Base-by-base conservation (phyloP, 2,113 vertebrate species). In the Sinocyclocheilus rhinocerous region DNA sequence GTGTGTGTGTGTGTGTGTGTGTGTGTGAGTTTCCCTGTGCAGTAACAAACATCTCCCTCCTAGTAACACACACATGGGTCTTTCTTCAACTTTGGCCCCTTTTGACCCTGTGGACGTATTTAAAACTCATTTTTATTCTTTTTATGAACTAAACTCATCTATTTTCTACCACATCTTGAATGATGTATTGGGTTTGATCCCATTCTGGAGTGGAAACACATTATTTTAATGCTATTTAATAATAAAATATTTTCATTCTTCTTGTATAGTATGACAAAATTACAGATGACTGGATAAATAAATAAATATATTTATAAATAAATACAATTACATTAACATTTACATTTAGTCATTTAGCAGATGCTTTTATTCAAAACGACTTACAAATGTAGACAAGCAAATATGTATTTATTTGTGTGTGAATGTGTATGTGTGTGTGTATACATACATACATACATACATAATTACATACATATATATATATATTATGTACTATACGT, bases 1-100 rank as follows among this genome's bases (percentile, higher is more conserved):
- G 26, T 81, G 50, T 78, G 59, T 81, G 50, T 78, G 57, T 73
- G 61, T 81, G 69, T 75, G 69, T 86, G 45, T 82, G 61, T 75
- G 61, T 86, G 79, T 86, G 42, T 76, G 72, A 77, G 33, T 77
- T 61, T 81, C 67, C n/a, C 52, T 73, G 22, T 29, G 65, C 78
- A 81, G 20, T 45, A 61, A n/a, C 22, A 81, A 65, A 45, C 29
- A 16, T 65, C 78, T 81, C 57, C 36, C 57, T 65, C 59, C n/a
- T 16, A 15, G 22, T 26, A 20, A 18, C n/a, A 29, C 11, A 55
- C n/a, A 6, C 13, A 69, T 4, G 65, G 65, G 65, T 29, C 16
- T 36, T 70, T 36, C 67, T 70, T 73, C 20, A 45, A 12, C 70
- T 42, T 20, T 42, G 36, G 69, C 18, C 4, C 16, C 36, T 72